Conservation (phyloP, 2,797 vertebrate species). For the Typhlichthys eigenmanni region DNA sequence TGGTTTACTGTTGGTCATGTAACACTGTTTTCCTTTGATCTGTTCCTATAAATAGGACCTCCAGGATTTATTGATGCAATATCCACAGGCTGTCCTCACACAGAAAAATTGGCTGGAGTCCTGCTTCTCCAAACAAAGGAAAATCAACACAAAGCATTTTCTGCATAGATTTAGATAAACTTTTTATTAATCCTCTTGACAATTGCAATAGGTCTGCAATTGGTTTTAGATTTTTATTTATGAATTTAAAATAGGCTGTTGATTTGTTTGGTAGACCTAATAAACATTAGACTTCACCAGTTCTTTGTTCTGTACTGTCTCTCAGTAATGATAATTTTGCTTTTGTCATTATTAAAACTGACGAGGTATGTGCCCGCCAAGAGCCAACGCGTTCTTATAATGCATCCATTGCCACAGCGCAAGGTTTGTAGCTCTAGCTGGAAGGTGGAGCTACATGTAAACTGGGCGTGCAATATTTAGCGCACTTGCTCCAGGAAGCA, state of each 20-base stretch:
- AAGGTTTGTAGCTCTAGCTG: no score
- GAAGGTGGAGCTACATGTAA: no score
- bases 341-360: no score
- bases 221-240: no score
- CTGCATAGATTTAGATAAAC: conserved; percentile 48
- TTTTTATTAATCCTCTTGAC: neutral
- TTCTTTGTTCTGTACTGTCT: neutral
- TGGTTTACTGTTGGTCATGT: neutral
- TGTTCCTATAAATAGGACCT: conserved; percentile 69
- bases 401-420: no score
- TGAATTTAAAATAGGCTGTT: no score
- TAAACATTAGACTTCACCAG: no score
- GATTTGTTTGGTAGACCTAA: neutral
- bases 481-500: no score
- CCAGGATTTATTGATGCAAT: conserved; percentile 51
- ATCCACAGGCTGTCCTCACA: conserved; percentile 61
- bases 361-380: no score
- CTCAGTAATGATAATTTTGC: no score
- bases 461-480: no score
- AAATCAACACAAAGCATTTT: conserved; percentile 56
- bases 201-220: neutral
- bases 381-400: no score
- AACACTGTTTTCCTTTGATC: neutral
- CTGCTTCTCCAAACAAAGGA: conserved; percentile 76
- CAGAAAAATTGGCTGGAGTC: conserved; percentile 76